phyloP scores from a whole-genome alignment of 2,797 vertebrate species.

The Lophotriccus pileatus region DNA sequence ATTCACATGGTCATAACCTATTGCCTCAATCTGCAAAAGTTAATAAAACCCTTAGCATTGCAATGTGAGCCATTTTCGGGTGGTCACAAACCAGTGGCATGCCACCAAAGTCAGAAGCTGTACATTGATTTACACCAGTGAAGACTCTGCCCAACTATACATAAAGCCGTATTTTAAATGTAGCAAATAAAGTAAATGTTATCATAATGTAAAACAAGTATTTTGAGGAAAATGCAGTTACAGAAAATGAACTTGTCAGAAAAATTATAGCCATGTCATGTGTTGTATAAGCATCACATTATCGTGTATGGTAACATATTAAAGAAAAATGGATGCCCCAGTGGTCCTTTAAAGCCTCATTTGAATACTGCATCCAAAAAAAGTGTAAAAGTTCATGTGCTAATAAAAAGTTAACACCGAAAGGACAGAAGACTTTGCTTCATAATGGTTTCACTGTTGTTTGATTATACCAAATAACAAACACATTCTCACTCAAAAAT shows the following conservation, averaged over 20 bases:
- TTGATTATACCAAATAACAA: not conserved
- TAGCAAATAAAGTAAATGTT: not conserved
- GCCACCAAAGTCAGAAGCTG: not conserved
- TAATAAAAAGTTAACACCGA: not conserved
- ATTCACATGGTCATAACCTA: not conserved
- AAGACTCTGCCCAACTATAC: not conserved
- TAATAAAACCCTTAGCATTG: not conserved
- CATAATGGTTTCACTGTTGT: not conserved
- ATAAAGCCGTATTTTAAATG: not conserved
- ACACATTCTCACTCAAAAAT: not conserved
- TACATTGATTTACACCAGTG: not conserved
- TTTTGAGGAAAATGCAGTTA: not conserved
- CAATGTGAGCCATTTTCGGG: fast-evolving
- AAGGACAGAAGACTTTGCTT: not conserved
- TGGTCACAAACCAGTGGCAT: not conserved
- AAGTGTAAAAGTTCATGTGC: not conserved
- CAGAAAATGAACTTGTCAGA: not conserved
- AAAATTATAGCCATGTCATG: not conserved
- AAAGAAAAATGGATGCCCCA: not conserved
- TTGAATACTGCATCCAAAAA: not conserved
- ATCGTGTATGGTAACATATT: not conserved
- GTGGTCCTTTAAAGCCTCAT: not conserved
- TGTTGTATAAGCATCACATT: not conserved
- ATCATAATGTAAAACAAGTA: fast-evolving
- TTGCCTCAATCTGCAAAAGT: not conserved